phyloP scores from a whole-genome alignment of 1,140 invertebrate genomes.

The Tribolium castaneum region DNA sequence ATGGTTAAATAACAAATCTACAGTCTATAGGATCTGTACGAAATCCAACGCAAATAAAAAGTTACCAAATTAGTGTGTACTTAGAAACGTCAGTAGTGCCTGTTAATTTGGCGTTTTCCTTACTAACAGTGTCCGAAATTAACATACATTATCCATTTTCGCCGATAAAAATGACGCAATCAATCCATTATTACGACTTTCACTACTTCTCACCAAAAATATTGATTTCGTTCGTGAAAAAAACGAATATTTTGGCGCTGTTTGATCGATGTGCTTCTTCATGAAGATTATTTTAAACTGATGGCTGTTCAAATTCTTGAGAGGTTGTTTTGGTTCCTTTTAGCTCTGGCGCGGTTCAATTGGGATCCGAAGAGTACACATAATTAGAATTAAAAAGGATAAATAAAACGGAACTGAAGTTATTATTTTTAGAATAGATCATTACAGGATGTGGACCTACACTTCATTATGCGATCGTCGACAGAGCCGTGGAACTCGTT shows the following conservation, averaged over 20 bases:
- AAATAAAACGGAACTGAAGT: slow-evolving; percentile 33
- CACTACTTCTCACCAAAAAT: background rate
- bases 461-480: slow-evolving; percentile 38
- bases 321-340: background rate
- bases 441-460: slow-evolving; percentile 42
- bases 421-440: slow-evolving; percentile 42
- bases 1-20: background rate
- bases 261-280: slow-evolving; percentile 23
- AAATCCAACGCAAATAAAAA: background rate
- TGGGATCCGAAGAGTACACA: slow-evolving; percentile 30
- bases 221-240: background rate
- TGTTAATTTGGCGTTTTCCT: background rate
- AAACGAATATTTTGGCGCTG: background rate
- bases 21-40: background rate
- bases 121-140: background rate
- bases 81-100: background rate
- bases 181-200: background rate
- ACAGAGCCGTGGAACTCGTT: slow-evolving; percentile 30
- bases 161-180: slow-evolving; percentile 8
- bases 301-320: background rate
- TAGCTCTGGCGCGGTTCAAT: slow-evolving; percentile 12
- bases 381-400: slow-evolving; percentile 43
- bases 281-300: slow-evolving; percentile 5
- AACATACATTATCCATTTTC: slow-evolving; percentile 7
- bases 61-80: slow-evolving; percentile 2